Evolutionary conservation across 2,888 invertebrate genomes (phyloP).

Genomic region (Drosophila demipolita): DNA sequence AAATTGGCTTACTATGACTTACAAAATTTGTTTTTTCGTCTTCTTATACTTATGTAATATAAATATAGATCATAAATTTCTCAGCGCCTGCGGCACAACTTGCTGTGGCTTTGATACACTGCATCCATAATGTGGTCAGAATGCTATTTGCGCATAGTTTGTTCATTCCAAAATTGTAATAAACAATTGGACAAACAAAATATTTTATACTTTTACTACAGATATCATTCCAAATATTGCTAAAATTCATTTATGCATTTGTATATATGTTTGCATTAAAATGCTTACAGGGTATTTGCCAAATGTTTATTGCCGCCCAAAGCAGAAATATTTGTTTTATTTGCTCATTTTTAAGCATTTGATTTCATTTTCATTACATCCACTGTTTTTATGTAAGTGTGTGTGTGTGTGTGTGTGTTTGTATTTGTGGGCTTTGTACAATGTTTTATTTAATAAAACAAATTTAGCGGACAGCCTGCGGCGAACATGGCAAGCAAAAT

Average conservation of each 20-base stretch:
- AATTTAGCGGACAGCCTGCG: slow-evolving; percentile 76
- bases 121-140: background rate
- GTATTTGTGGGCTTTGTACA: slow-evolving; percentile 49
- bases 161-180: background rate
- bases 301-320: background rate
- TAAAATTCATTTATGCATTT: background rate
- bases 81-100: slow-evolving; percentile 34
- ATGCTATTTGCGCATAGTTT: background rate
- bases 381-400: slow-evolving; percentile 19
- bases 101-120: slow-evolving; percentile 36
- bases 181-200: background rate
- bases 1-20: slow-evolving; percentile 56
- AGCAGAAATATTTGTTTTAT: slow-evolving; percentile 39
- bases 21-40: slow-evolving; percentile 27
- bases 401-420: slow-evolving; percentile 29
- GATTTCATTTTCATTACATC: slow-evolving; percentile 68
- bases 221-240: background rate
- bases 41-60: slow-evolving; percentile 6
- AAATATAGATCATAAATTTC: slow-evolving; percentile 24
- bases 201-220: background rate
- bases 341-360: slow-evolving; percentile 75
- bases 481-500: slow-evolving; percentile 77
- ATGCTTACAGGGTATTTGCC: slow-evolving; percentile 1
- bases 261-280: background rate
- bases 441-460: slow-evolving; percentile 80